A percentile compares a stretch with the other conserved stretches of the same genome.
Conservation (phyloP, 2,797 vertebrate genomes). For the Lepus oiostolus region DNA sequence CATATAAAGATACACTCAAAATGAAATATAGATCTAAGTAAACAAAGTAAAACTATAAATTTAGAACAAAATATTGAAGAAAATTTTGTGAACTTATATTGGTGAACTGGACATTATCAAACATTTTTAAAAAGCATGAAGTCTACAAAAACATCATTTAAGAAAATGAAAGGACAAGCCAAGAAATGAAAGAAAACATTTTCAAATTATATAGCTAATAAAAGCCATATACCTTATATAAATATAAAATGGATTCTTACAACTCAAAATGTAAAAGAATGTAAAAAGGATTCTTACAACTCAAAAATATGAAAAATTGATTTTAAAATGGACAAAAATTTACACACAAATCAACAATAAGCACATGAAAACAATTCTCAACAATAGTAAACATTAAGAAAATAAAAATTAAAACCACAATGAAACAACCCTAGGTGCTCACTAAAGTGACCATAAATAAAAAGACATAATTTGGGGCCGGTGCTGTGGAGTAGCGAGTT, state of each 20-base stretch:
- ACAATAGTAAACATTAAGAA: not conserved
- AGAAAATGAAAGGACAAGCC: not conserved
- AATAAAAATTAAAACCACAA: not conserved
- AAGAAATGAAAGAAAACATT: not conserved
- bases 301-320: not conserved
- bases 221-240: not conserved
- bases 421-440: not conserved
- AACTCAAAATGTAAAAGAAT: not conserved
- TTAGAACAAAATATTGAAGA: not conserved
- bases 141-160: not conserved
- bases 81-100: not conserved
- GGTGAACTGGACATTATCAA: not conserved
- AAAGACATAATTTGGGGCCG: not conserved
- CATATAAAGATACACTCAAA: constrained; percentile 12
- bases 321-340: constrained; percentile 11
- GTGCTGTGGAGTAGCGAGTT: no score
- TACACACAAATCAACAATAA: not conserved
- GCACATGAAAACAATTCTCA: not conserved
- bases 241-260: not conserved
- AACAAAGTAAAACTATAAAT: not conserved
- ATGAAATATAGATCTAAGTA: not conserved
- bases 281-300: not conserved
- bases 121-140: not conserved
- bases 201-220: not conserved
- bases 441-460: not conserved